Conservation (phyloP, 2,113 vertebrate genomes). For the Psophia crepitans region DNA sequence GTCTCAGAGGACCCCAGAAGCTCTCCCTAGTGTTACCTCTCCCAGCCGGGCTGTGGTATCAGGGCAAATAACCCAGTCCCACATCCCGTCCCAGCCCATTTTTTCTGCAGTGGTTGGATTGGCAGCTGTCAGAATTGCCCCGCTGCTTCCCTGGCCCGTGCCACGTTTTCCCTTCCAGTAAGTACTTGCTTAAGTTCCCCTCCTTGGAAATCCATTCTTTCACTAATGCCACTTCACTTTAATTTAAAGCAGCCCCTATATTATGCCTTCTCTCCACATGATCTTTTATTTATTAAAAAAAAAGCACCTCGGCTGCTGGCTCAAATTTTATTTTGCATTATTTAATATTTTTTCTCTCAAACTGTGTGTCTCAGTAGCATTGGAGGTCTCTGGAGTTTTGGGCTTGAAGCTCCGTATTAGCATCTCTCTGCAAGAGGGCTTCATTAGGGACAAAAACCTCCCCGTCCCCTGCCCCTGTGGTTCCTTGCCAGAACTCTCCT, state of each 20-base stretch:
- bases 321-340: background rate
- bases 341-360: background rate
- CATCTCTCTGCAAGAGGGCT: background rate
- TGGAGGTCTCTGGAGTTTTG: background rate
- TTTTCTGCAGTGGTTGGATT: background rate
- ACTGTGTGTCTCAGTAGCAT: background rate
- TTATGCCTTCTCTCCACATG: background rate
- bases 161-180: background rate
- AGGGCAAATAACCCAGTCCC: background rate
- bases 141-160: background rate
- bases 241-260: background rate
- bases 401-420: background rate
- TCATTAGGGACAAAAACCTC: background rate
- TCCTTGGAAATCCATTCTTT: background rate
- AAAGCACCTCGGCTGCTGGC: background rate
- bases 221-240: background rate
- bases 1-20: background rate
- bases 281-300: background rate
- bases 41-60: background rate
- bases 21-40: background rate
- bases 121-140: background rate
- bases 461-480: background rate
- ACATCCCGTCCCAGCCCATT: background rate
- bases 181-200: background rate
- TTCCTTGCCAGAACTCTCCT: background rate